These are phyloP conservation scores for Actinernus sp. DNA, from an alignment of 92 coral and sea anemone genomes.

Conservation along the genomic window DNA sequence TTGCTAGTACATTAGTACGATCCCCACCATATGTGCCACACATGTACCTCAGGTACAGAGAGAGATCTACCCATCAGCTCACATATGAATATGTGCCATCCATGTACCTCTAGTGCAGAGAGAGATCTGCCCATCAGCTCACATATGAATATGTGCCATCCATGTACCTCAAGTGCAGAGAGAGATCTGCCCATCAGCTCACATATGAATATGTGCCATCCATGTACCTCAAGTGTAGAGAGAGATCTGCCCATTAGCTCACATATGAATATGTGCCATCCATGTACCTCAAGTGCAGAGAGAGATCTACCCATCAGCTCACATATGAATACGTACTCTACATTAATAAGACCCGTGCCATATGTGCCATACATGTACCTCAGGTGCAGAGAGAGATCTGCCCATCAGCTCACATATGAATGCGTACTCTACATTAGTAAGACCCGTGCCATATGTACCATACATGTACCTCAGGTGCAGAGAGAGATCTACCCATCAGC, in stretches of 20 bases:
- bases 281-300: slow-evolving; percentile 93
- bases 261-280: slow-evolving; percentile 74
- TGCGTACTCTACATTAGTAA: slow-evolving; percentile 95
- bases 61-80: too few species aligned
- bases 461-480: slow-evolving; percentile 96
- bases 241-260: slow-evolving; percentile 78
- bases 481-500: slow-evolving; percentile 84
- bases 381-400: slow-evolving; percentile 81
- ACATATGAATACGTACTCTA: slow-evolving; percentile 91
- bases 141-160: too few species aligned
- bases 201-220: slow-evolving; percentile 74
- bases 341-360: slow-evolving; percentile 94
- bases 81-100: too few species aligned
- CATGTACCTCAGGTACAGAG: too few species aligned
- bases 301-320: slow-evolving; percentile 90
- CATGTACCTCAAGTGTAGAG: slow-evolving; percentile 86
- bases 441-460: slow-evolving; percentile 84
- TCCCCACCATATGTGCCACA: too few species aligned
- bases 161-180: too few species aligned
- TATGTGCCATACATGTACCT: slow-evolving; percentile 84
- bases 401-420: slow-evolving; percentile 95
- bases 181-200: slow-evolving; percentile 78
- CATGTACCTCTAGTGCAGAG: too few species aligned
- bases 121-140: too few species aligned
- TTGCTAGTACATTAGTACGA: too few species aligned